Evolutionary conservation across 1,140 invertebrate genomes (phyloP), one percentile per base, ranked within the genome.

Genomic region (Anthonomus grandis): DNA sequence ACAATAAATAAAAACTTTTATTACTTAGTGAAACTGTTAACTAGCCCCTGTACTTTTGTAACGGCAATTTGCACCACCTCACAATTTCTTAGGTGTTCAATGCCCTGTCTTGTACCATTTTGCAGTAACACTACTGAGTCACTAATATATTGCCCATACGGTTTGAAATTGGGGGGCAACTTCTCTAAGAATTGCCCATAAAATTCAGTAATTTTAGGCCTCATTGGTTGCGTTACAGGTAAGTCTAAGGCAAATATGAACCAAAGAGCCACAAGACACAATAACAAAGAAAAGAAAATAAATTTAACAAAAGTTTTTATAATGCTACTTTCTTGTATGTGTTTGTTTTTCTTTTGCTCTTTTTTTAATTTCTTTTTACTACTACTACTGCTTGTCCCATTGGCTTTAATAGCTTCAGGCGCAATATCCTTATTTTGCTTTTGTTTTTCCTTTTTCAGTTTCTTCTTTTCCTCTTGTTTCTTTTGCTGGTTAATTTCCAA

Each of bases 391-490:
- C 36, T 21, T 23, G 10, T 18, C 12, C 25, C 23, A 18, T 22
- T n/a, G n/a, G n/a, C n/a, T n/a, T n/a, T n/a, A n/a, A n/a, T n/a
- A n/a, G n/a, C n/a, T 27, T 25, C 9, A 15, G 12, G 13, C n/a
- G 25, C n/a, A 12, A 41, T 49, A 19, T 13, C 21, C 6, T 22
- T 41, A 51, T 59, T 64, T 36, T 66, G 59, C 27, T 63, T 66
- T 12, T 62, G 62, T 44, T 67, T 68, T 48, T 66, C 64, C 44
- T 67, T 68, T 50, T 67, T 64, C 36, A 68, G 65, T 36, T 62
- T 64, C 62, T 77, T 70, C 47, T 68, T 65, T 21, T 70, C 64
- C 24, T 64, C 61, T 38, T 66, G 64, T 39, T 69, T 63, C 44
- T 64, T 57, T 15, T 65, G 54, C 31, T 65, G 64, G 44, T 69